These are phyloP conservation scores for Baryphthengus martii DNA, from an alignment of 2,113 vertebrate species.

Conservation along the genomic window DNA sequence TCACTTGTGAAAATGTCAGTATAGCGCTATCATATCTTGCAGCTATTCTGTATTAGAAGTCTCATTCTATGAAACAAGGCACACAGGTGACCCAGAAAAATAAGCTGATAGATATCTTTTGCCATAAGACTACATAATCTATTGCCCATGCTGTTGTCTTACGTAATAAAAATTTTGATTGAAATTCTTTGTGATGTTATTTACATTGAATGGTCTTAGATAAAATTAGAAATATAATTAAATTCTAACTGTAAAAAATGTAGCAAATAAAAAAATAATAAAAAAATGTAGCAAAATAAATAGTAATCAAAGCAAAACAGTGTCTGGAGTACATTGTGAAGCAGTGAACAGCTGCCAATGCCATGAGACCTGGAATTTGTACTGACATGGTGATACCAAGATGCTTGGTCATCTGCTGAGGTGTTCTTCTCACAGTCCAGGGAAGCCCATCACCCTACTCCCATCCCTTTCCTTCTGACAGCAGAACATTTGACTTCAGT, in stretches of 20 bases:
- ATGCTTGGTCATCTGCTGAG: neutral
- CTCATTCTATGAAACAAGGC: neutral
- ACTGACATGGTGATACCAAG: fast-evolving
- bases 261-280: neutral
- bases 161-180: neutral
- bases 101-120: neutral
- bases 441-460: neutral
- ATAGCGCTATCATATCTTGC: neutral
- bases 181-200: neutral
- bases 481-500: neutral
- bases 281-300: neutral
- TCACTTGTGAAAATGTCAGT: neutral
- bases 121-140: neutral
- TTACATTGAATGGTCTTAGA: neutral
- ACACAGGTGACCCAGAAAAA: neutral
- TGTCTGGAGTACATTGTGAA: neutral
- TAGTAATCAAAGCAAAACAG: neutral
- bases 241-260: neutral
- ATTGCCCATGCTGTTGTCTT: neutral
- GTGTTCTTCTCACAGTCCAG: neutral
- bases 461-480: neutral
- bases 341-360: neutral
- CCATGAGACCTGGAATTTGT: neutral
- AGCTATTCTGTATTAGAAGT: neutral
- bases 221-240: neutral